Percentiles rank a stretch among this genome's conserved stretches.
These are phyloP conservation scores for Meta bourneti DNA, from an alignment of 2,888 invertebrate species.

Conservation along the genomic window DNA sequence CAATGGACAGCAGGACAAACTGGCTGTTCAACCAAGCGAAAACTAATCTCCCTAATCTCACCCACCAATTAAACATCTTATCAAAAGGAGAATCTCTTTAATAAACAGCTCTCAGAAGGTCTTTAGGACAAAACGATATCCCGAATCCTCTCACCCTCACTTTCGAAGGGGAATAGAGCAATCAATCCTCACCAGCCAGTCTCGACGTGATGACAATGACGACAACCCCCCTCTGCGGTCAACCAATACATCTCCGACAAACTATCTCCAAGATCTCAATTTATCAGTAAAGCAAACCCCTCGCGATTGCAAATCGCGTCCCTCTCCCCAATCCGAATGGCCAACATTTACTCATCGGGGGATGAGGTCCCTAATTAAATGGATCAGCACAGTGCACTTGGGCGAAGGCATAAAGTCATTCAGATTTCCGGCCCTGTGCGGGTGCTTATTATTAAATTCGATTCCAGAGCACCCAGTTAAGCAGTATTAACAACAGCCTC, in stretches of 20 bases:
- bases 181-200: too few species aligned
- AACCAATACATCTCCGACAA: background rate
- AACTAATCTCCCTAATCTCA: too few species aligned
- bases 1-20: too few species aligned
- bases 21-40: too few species aligned
- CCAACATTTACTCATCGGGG: slow-evolving; percentile 7
- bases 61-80: too few species aligned
- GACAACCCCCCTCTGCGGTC: background rate
- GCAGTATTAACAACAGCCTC: background rate
- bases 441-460: slow-evolving; percentile 8
- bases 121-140: too few species aligned
- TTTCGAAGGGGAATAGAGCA: too few species aligned
- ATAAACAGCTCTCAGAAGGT: too few species aligned
- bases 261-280: background rate
- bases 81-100: too few species aligned
- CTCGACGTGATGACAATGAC: too few species aligned
- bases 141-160: too few species aligned
- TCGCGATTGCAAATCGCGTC: background rate
- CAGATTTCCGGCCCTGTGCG: background rate
- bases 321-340: background rate
- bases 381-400: background rate
- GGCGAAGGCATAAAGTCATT: slow-evolving; percentile 10
- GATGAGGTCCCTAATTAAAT: slow-evolving; percentile 22
- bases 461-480: background rate
- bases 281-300: background rate